phyloP scores from a whole-genome alignment of 2,888 invertebrate species.

The Eilema depressum region DNA sequence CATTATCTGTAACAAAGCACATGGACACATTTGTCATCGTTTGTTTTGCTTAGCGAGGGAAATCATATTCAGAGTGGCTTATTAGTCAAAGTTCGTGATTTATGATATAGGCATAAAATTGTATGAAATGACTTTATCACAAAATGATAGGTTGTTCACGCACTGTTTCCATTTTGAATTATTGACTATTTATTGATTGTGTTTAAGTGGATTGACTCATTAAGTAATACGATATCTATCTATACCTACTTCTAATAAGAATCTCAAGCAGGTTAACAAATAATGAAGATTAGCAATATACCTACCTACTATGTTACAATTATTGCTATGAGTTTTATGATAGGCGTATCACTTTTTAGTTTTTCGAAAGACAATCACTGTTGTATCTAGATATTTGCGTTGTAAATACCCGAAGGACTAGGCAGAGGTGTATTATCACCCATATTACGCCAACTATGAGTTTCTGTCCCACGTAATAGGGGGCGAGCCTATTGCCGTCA shows the following conservation, averaged over 20 bases:
- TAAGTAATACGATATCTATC: too few relatives aligned
- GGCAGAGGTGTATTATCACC: too few relatives aligned
- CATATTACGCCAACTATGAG: too few relatives aligned
- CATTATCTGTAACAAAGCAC: constrained; percentile 11
- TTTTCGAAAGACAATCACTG: not conserved
- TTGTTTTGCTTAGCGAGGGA: not conserved
- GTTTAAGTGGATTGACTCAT: too few relatives aligned
- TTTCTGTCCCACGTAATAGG: too few relatives aligned
- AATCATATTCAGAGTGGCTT: not conserved
- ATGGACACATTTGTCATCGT: constrained; percentile 8
- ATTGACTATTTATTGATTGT: too few relatives aligned
- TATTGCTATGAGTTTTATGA: not conserved
- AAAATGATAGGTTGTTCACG: not conserved
- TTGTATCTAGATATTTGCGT: too few relatives aligned
- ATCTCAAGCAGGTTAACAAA: too few relatives aligned
- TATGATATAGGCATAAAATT: not conserved
- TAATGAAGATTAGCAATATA: too few relatives aligned
- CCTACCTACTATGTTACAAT: accelerated
- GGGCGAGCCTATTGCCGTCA: too few relatives aligned
- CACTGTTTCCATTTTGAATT: not conserved
- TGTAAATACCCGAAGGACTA: too few relatives aligned
- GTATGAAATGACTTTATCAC: not conserved
- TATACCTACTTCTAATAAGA: too few relatives aligned
- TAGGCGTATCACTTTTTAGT: not conserved
- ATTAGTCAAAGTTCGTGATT: not conserved